Conservation (phyloP, 2,888 invertebrate genomes). For the Cepaea hortensis region DNA sequence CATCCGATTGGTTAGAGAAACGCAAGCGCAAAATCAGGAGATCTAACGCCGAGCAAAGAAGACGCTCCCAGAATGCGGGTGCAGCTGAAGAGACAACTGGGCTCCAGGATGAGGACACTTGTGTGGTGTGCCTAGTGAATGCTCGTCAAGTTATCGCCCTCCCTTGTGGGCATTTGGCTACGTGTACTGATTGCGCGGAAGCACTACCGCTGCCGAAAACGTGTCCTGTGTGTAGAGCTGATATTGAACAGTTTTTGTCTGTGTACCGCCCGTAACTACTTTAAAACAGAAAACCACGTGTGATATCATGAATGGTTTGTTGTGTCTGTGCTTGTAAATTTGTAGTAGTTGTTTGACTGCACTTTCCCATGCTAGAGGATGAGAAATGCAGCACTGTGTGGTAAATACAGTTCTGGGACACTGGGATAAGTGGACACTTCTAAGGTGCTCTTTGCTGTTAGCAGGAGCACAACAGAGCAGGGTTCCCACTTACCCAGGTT, state of each 20-base stretch:
- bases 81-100: conserved; percentile 1
- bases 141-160: conserved; percentile 90
- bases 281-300: too few species aligned
- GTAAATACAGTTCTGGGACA: too few species aligned
- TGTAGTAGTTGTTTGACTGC: too few species aligned
- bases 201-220: conserved; percentile 80
- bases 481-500: too few species aligned
- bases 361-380: too few species aligned
- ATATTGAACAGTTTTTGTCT: conserved; percentile 84
- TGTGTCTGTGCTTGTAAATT: too few species aligned
- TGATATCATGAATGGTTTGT: too few species aligned
- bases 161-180: conserved; percentile 92
- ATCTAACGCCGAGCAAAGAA: conserved; percentile 2
- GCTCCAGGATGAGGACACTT: conserved; percentile 79
- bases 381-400: too few species aligned
- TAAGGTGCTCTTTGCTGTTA: too few species aligned
- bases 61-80: not conserved
- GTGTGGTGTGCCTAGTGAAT: conserved; percentile 90
- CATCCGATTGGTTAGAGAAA: conserved; percentile 72
- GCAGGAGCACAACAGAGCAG: too few species aligned
- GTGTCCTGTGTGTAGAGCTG: conserved; percentile 88
- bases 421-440: too few species aligned
- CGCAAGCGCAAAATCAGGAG: conserved; percentile 53
- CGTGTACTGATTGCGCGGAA: conserved; percentile 90
- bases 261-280: conserved; percentile 59